These are phyloP conservation scores for Dyspetes luteomarginatus DNA, from an alignment of 2,888 invertebrate species.

Conservation along the genomic window DNA sequence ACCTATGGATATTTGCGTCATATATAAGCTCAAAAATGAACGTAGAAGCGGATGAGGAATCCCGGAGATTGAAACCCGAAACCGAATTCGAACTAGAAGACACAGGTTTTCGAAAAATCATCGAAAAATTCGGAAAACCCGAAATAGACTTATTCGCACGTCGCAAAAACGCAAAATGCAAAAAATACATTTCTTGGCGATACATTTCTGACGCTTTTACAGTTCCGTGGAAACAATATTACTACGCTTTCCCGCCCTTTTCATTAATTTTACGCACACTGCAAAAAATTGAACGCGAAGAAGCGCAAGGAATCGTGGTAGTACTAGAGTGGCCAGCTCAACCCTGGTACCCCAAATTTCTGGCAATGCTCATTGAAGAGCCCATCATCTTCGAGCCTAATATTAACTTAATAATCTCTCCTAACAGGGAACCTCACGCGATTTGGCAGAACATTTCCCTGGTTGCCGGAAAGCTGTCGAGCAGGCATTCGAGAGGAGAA, in stretches of 20 bases:
- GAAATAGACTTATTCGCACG: slow-evolving; percentile 72
- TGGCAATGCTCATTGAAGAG: slow-evolving; percentile 29
- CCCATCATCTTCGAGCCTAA: background rate
- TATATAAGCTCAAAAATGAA: slow-evolving; percentile 43
- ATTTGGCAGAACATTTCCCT: no score
- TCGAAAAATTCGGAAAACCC: no score
- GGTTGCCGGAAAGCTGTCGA: no score
- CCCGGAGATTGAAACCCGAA: slow-evolving; percentile 32
- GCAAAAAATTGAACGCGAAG: slow-evolving; percentile 46
- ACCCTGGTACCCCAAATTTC: no score
- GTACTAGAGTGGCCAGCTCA: no score
- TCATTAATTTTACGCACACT: slow-evolving; percentile 48
- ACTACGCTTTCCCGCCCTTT: slow-evolving; percentile 53
- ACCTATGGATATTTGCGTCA: slow-evolving; percentile 44
- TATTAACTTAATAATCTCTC: slow-evolving; percentile 59
- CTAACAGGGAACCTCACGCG: slow-evolving; percentile 8
- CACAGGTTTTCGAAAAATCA: slow-evolving; percentile 28
- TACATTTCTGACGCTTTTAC: slow-evolving; percentile 71
- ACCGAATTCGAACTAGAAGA: slow-evolving; percentile 48
- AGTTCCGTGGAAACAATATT: slow-evolving; percentile 26
- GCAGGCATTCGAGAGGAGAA: no score
- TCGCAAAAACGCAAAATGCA: slow-evolving; percentile 68
- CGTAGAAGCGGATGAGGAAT: slow-evolving; percentile 47
- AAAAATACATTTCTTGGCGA: slow-evolving; percentile 68
- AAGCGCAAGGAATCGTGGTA: slow-evolving; percentile 37